Evolutionary conservation across 2,888 invertebrate species (phyloP).

Genomic region (Cosmia pyralina): DNA sequence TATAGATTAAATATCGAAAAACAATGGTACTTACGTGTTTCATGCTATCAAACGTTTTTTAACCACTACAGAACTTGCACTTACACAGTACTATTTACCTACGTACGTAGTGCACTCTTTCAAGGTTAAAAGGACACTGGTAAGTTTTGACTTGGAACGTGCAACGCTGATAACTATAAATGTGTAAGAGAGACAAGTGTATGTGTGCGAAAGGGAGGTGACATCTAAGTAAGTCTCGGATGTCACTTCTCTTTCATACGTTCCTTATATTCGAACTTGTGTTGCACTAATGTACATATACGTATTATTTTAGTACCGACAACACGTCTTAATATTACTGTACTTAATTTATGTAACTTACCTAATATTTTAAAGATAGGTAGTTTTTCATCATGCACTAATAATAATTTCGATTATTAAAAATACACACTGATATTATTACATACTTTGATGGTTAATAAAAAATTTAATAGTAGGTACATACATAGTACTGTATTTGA

Average conservation of each 20-base stretch:
- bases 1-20: conserved; percentile 24
- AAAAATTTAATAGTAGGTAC: too few relatives aligned
- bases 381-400: too few relatives aligned
- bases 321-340: conserved; percentile 19
- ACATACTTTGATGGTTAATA: too few relatives aligned
- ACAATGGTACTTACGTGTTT: conserved; percentile 23
- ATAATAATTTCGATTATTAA: too few relatives aligned
- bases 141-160: conserved; percentile 16
- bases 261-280: conserved; percentile 19
- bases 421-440: too few relatives aligned
- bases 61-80: conserved; percentile 25
- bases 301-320: conserved; percentile 25
- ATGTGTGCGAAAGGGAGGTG: conserved; percentile 28
- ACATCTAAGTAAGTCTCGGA: conserved; percentile 24
- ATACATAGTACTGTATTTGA: too few relatives aligned
- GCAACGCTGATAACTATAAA: conserved; percentile 12
- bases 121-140: conserved; percentile 24
- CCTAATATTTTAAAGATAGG: conserved; percentile 20
- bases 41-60: conserved; percentile 26
- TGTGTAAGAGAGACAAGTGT: conserved; percentile 13
- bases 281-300: conserved; percentile 11
- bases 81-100: conserved; percentile 7
- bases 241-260: too few relatives aligned
- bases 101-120: conserved; percentile 28
- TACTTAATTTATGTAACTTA: conserved; percentile 28